Conservation (phyloP, 1,140 invertebrate species). For the Camponotus floridanus region DNA sequence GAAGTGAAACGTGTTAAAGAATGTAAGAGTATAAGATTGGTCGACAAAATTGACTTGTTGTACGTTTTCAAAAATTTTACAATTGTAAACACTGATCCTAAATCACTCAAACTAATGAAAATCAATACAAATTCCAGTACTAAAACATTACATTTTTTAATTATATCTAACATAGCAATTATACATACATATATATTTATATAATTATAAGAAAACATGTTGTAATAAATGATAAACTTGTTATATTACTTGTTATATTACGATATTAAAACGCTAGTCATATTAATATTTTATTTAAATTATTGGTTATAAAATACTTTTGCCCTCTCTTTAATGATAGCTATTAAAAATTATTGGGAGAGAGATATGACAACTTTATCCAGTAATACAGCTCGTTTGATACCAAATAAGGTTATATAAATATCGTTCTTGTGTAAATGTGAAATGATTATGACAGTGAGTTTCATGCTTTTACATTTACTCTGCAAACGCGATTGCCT, state of each 20-base stretch:
- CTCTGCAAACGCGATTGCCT: constrained; percentile 38
- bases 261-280: no score
- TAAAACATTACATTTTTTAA: constrained; percentile 34
- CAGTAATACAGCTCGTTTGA: constrained; percentile 10
- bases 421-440: constrained; percentile 48
- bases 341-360: background rate
- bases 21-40: background rate
- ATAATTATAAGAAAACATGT: no score
- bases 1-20: background rate
- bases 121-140: no score
- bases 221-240: background rate
- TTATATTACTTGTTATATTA: no score
- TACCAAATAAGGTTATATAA: constrained; percentile 31
- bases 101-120: background rate
- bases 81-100: background rate
- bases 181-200: background rate
- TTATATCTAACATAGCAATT: background rate
- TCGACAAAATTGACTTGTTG: background rate
- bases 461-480: constrained; percentile 44
- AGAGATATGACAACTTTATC: constrained; percentile 10
- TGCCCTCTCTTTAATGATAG: background rate
- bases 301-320: constrained; percentile 8
- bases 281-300: background rate
- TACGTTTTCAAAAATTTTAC: background rate
- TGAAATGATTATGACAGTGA: background rate